Percentiles rank a stretch among this genome's conserved stretches.
These are phyloP conservation scores for Cheilinus undulatus DNA, from an alignment of 2,113 vertebrate species.

Conservation along the genomic window DNA sequence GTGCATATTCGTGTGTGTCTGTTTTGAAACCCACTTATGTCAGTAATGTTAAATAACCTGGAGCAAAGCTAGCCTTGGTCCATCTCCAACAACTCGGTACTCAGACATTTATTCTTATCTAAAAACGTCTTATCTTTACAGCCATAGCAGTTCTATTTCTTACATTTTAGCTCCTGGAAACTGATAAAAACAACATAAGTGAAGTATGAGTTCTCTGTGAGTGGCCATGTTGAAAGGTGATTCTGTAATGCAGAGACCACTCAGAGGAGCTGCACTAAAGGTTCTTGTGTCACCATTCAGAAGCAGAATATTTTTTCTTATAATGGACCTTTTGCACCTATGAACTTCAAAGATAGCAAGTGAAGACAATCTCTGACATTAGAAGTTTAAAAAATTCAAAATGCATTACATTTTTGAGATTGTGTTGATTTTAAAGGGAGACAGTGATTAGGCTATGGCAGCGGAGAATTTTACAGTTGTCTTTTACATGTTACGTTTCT, in stretches of 20 bases:
- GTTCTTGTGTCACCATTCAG: not conserved
- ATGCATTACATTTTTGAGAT: too few species aligned
- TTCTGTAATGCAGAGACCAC: not conserved
- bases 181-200: not conserved
- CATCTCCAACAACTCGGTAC: constrained; percentile 22
- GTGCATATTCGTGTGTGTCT: not conserved
- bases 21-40: constrained; percentile 41
- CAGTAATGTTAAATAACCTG: constrained; percentile 17
- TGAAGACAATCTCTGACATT: too few species aligned
- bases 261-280: not conserved
- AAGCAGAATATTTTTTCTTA: not conserved
- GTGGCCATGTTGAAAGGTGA: constrained; percentile 1
- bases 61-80: constrained; percentile 3
- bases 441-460: too few species aligned
- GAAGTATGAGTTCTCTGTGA: not conserved
- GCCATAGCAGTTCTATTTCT: constrained; percentile 9
- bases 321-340: not conserved
- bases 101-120: constrained; percentile 42
- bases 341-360: too few species aligned
- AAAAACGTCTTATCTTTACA: constrained; percentile 39
- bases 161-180: not conserved
- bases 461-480: too few species aligned
- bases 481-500: too few species aligned
- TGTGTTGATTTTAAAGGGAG: too few species aligned
- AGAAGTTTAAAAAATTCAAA: too few species aligned